phyloP scores from a whole-genome alignment of 2,888 invertebrate genomes.

The Cantharis flavilabris region DNA sequence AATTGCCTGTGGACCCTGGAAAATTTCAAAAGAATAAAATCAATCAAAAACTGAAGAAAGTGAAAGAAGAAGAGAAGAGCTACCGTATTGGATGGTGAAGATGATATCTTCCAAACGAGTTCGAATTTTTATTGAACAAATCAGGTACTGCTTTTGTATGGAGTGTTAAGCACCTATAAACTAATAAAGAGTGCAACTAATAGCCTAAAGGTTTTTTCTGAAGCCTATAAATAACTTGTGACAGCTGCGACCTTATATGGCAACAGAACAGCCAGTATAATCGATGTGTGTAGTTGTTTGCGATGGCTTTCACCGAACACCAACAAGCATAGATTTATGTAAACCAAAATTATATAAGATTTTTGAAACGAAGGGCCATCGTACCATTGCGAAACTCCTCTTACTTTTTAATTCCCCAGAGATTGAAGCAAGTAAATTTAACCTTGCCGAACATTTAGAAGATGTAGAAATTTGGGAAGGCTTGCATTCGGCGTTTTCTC shows the following conservation, averaged over 20 bases:
- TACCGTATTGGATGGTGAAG: neutral
- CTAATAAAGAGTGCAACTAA: neutral
- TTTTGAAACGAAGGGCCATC: neutral
- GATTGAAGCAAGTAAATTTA: no score
- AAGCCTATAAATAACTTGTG: conserved; percentile 30
- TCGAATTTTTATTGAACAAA: neutral
- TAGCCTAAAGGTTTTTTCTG: conserved; percentile 4
- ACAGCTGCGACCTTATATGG: conserved; percentile 32
- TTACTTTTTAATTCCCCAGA: neutral
- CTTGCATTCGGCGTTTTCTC: neutral
- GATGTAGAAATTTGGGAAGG: neutral
- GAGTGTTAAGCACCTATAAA: neutral
- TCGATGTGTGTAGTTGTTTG: conserved; percentile 10
- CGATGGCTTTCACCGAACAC: conserved; percentile 23
- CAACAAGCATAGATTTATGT: neutral
- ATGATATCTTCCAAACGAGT: neutral
- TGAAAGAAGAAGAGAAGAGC: neutral
- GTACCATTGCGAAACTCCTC: neutral
- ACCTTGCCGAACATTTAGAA: neutral
- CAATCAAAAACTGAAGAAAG: neutral
- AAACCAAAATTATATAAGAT: neutral
- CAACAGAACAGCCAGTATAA: conserved; percentile 20
- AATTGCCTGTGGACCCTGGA: neutral
- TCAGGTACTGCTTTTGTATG: neutral
- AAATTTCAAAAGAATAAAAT: no score